Evolutionary conservation across 2,797 vertebrate species (phyloP).

Genomic region (Mionectes olivaceus): DNA sequence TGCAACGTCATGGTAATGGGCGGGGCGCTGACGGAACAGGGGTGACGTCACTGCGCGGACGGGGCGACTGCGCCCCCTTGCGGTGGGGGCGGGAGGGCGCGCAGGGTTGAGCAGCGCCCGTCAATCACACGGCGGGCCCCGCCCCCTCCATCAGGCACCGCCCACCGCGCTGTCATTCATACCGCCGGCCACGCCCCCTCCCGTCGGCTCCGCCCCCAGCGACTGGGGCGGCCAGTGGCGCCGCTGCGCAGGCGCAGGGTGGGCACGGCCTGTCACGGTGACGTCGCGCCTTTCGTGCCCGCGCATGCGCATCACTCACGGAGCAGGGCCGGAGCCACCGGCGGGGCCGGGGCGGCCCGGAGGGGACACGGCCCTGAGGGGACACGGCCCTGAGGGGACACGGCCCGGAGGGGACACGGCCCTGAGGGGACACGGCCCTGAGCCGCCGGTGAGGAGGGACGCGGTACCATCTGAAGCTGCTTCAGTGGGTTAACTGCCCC

Average conservation of each 20-base stretch:
- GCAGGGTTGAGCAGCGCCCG: too few species aligned
- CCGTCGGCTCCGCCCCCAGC: too few species aligned
- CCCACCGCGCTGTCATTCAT: too few species aligned
- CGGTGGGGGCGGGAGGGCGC: too few species aligned
- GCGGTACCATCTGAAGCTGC: not conserved
- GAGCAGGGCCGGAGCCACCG: not conserved
- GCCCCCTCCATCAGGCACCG: too few species aligned
- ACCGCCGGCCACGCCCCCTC: too few species aligned
- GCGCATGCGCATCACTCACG: not conserved
- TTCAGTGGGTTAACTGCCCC: not conserved
- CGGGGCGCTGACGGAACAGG: too few species aligned
- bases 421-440: not conserved
- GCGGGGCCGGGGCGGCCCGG: not conserved
- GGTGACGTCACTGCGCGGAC: too few species aligned
- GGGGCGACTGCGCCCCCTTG: too few species aligned
- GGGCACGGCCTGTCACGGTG: rapidly evolving
- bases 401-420: not conserved
- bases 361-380: not conserved
- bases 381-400: not conserved
- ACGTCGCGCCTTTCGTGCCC: not conserved
- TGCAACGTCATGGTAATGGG: too few species aligned
- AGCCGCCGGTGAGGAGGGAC: not conserved
- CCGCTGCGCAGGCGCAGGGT: not conserved
- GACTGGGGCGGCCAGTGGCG: not conserved
- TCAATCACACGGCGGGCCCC: too few species aligned